Conservation (phyloP, 2,888 invertebrate species). For the Cryptus armator region DNA sequence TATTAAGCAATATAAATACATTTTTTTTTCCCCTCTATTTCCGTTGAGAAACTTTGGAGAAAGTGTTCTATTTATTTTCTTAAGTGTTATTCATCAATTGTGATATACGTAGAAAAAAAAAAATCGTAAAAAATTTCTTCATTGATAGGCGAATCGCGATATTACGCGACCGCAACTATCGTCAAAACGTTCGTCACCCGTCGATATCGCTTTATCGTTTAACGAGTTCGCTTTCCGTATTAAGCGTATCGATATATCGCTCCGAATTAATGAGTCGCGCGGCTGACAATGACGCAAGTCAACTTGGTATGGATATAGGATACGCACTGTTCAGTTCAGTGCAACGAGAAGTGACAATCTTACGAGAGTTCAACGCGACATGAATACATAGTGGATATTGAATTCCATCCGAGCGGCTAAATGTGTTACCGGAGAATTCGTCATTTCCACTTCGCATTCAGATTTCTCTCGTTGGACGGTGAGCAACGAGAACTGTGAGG, state of each 20-base stretch:
- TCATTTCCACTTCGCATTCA: constrained; percentile 18
- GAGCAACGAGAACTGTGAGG: constrained; percentile 4
- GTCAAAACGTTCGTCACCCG: background rate
- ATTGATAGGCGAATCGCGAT: too few species aligned
- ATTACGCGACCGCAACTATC: background rate
- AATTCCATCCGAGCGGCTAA: constrained; percentile 50
- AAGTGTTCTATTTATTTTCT: too few species aligned
- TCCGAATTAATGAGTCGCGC: constrained; percentile 39
- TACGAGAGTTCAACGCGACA: constrained; percentile 44
- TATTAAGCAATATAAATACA: background rate
- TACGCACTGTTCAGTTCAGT: constrained; percentile 2
- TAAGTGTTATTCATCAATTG: too few species aligned
- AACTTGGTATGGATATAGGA: background rate
- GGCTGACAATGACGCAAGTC: constrained; percentile 41
- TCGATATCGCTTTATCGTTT: constrained; percentile 22
- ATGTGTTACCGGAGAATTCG: constrained; percentile 32
- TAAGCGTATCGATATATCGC: constrained; percentile 21
- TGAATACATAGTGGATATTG: constrained; percentile 58
- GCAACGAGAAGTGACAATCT: constrained; percentile 35
- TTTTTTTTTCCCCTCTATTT: too few species aligned
- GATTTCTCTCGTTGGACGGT: background rate
- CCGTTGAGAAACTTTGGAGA: too few species aligned
- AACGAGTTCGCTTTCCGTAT: constrained; percentile 15
- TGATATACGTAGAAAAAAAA: too few species aligned
- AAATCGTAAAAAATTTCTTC: too few species aligned